Conservation (phyloP, 92 coral and sea anemone genomes). For the Zoanthus solanderi region DNA sequence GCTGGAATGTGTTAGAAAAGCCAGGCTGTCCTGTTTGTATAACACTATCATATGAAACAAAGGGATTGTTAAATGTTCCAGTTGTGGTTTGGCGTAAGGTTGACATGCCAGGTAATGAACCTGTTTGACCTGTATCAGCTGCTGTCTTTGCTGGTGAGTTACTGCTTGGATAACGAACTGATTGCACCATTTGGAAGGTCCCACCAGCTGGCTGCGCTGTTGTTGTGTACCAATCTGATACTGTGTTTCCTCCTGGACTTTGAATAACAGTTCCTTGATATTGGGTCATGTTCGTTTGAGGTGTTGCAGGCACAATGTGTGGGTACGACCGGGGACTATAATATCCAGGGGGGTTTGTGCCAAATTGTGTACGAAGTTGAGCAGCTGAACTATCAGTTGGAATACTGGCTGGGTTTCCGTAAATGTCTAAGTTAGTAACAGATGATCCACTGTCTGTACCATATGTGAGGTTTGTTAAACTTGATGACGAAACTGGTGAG, state of each 20-base stretch:
- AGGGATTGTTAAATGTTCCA: constrained; percentile 78
- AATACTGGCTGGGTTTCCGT: constrained; percentile 80
- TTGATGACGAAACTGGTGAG: constrained; percentile 80
- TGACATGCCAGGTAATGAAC: constrained; percentile 84
- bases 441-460: constrained; percentile 78
- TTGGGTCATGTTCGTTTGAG: constrained; percentile 84
- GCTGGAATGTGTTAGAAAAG: constrained; percentile 79
- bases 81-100: constrained; percentile 83
- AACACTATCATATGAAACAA: constrained; percentile 71
- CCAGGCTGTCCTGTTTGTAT: constrained; percentile 88
- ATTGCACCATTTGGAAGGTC: constrained; percentile 86
- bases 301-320: constrained; percentile 92
- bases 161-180: constrained; percentile 92
- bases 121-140: constrained; percentile 78
- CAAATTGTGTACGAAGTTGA: constrained; percentile 86
- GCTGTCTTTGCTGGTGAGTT: constrained; percentile 82
- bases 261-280: constrained; percentile 85
- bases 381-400: constrained; percentile 77
- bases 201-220: constrained; percentile 87
- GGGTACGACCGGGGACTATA: constrained; percentile 95
- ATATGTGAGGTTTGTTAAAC: constrained; percentile 70
- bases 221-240: constrained; percentile 83
- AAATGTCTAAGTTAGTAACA: constrained; percentile 88
- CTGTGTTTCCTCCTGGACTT: constrained; percentile 86
- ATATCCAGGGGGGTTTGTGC: constrained; percentile 84